Base-by-base conservation (phyloP, 92 coral and sea anemone genomes). In the Paragorgia papillata region DNA sequence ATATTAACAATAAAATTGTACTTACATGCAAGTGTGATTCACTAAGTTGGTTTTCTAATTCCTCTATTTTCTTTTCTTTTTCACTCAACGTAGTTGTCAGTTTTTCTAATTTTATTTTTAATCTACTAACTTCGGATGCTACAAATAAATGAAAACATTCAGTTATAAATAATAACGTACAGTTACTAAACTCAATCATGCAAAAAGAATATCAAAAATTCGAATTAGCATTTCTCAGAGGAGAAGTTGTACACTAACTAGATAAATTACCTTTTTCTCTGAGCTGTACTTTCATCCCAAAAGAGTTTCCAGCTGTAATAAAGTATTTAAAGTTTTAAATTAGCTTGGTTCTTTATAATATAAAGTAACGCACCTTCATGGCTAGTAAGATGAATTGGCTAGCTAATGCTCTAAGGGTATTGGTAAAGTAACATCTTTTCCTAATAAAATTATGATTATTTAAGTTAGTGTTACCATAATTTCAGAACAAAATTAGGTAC, bases 121-220 rank as follows among this genome's bases (percentile, higher is more conserved):
- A 81, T 58, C 88, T 89, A 62, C 81, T 93, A 21, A 93, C 97
- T 66, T 93, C 97, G 53, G 97, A 93, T 1, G 97, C 97, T 93
- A 24, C 14, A 69, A 83, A 31, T 10, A 25, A 65, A 19, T 17
- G 64, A 63, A 1, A 22, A 44, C 31, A n/a, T n/a, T n/a, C n/a
- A n/a, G n/a, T n/a, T n/a, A n/a, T n/a, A 76, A 31, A 61, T 15
- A 10, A 58, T 28, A 18, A 41, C 10, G 41, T 40, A 25, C 21
- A 3, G 64, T 58, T 9, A 25, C 64, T 21, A 26, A 26, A 26
- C 19, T 58, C 17, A 3, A 25, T 21, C 33, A 58, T 58, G 14
- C n/a, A 21, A 0, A 27, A 21, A 58, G 20, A 1, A 21, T 7
- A 58, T 58, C 15, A 21, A 0, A 10, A 10, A 33, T 10, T 32